A percentile compares a stretch with the other conserved stretches of the same genome.
Evolutionary conservation across 2,888 invertebrate species (phyloP).

Genomic region (Agrotis exclamationis): DNA sequence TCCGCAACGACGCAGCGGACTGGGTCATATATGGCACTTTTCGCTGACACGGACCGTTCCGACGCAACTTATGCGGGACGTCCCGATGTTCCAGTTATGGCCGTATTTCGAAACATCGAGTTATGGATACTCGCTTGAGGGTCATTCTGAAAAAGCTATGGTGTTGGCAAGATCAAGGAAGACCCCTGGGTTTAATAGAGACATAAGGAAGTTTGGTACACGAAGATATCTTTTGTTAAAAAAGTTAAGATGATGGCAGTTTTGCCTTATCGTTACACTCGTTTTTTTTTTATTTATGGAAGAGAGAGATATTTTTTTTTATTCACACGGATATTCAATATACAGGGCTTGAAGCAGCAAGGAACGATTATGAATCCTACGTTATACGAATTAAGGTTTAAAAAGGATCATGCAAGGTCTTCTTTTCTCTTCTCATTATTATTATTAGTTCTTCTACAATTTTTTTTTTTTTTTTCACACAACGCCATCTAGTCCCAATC

Average conservation of each 20-base stretch:
- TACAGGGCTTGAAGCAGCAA: neutral
- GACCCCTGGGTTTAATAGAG: slow-evolving; percentile 55
- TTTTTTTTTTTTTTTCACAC: no score
- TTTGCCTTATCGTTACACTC: slow-evolving; percentile 42
- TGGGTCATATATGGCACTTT: slow-evolving; percentile 41
- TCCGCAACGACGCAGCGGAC: slow-evolving; percentile 37
- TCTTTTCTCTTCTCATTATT: neutral
- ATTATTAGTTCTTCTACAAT: no score
- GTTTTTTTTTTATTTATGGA: slow-evolving; percentile 24
- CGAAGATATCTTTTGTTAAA: slow-evolving; percentile 23
- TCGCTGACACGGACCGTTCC: slow-evolving; percentile 33
- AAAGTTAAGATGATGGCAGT: slow-evolving; percentile 30
- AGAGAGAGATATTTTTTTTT: slow-evolving; percentile 7
- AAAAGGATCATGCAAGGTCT: neutral
- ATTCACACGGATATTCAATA: slow-evolving; percentile 24
- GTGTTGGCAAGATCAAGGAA: slow-evolving; percentile 40
- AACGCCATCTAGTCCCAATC: no score
- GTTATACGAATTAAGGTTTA: neutral
- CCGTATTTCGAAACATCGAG: slow-evolving; percentile 42
- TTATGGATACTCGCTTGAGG: slow-evolving; percentile 51
- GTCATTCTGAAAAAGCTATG: slow-evolving; percentile 56
- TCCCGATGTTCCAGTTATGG: slow-evolving; percentile 37
- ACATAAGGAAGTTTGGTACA: slow-evolving; percentile 36
- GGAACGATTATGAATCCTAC: neutral
- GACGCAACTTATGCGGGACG: slow-evolving; percentile 42